Percentiles rank a stretch among this genome's conserved stretches.
These are phyloP conservation scores for Ursus arctos DNA, from an alignment of 2,113 vertebrate species.

Conservation along the genomic window DNA sequence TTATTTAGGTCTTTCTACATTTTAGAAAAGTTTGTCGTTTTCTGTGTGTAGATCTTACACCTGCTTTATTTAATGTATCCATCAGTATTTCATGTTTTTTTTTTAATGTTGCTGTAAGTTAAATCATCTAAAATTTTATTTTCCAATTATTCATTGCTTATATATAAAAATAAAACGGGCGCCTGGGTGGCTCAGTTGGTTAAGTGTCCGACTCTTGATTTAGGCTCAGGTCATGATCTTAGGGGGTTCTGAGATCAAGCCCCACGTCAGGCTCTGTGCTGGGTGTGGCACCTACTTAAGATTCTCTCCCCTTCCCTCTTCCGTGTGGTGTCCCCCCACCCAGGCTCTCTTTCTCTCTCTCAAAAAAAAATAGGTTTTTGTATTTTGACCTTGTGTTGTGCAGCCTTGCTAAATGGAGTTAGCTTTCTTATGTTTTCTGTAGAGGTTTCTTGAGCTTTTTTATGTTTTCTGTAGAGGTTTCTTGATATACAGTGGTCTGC, in stretches of 20 bases:
- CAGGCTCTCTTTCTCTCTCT: background rate
- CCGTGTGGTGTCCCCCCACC: too few species aligned
- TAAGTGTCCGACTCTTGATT: background rate
- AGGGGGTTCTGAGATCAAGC: background rate
- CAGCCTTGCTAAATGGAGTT: background rate
- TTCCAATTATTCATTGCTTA: background rate
- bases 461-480: background rate
- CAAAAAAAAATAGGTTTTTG: background rate
- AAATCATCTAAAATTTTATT: background rate
- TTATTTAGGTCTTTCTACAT: constrained; percentile 21
- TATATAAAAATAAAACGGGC: background rate
- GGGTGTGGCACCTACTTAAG: background rate
- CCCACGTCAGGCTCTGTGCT: background rate
- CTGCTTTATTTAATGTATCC: background rate
- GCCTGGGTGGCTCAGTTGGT: background rate
- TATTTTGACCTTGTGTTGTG: background rate
- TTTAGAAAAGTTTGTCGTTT: background rate
- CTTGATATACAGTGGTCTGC: background rate
- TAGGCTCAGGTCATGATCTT: background rate
- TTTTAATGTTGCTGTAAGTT: background rate
- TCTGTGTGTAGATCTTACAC: background rate
- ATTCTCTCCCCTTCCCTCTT: background rate
- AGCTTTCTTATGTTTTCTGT: background rate
- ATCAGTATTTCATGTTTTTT: background rate
- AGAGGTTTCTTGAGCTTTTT: background rate